Conservation (phyloP, 2,797 vertebrate species). For the Cynodonichthys magdalenae region DNA sequence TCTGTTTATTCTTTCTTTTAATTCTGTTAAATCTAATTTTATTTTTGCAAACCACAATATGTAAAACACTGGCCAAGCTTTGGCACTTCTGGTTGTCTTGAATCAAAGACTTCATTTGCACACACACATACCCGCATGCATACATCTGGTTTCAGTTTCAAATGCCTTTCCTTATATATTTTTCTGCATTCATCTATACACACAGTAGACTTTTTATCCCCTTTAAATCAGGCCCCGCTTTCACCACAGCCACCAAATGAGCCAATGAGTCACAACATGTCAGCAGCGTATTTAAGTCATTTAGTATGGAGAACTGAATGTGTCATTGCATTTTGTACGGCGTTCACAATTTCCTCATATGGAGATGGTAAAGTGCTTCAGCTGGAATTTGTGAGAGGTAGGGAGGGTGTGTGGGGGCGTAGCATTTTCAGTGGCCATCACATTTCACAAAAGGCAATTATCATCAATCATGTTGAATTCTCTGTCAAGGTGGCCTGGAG, state of each 20-base stretch:
- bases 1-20: constrained; percentile 62
- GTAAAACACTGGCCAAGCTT: constrained; percentile 39
- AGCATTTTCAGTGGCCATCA: constrained; percentile 55
- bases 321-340: constrained; percentile 43
- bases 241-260: constrained; percentile 54
- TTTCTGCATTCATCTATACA: constrained; percentile 65
- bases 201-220: constrained; percentile 79
- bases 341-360: constrained; percentile 29
- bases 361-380: constrained; percentile 55
- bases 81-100: constrained; percentile 33
- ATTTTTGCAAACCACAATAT: constrained; percentile 60
- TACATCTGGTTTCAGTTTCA: constrained; percentile 82
- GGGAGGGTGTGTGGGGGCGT: constrained; percentile 29
- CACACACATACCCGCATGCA: constrained; percentile 28
- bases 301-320: constrained; percentile 32
- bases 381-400: constrained; percentile 47
- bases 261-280: constrained; percentile 65
- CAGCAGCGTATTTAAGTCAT: constrained; percentile 71
- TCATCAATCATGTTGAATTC: constrained; percentile 77
- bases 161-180: constrained; percentile 73
- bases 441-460: constrained; percentile 76
- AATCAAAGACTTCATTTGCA: constrained; percentile 35
- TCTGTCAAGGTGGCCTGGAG: constrained; percentile 77
- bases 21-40: constrained; percentile 59
- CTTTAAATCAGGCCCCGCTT: constrained; percentile 49